Evolutionary conservation across 1,140 invertebrate genomes (phyloP).

Genomic region (Pissodes strobi): DNA sequence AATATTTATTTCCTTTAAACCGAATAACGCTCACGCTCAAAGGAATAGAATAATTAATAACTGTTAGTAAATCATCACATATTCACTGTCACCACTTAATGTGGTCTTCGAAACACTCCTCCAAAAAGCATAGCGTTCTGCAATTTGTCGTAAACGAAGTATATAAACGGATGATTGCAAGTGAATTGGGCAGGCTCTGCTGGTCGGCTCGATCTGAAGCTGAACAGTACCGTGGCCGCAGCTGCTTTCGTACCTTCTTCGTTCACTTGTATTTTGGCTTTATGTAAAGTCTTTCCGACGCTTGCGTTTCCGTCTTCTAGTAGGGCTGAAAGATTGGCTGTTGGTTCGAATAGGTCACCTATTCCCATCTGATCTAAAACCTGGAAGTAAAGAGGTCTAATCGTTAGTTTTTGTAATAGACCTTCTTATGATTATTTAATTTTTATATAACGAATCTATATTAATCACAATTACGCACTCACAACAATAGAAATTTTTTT

Average conservation of each 20-base stretch:
- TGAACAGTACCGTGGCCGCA: no score
- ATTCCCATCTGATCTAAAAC: slow-evolving; percentile 69
- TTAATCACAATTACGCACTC: no score
- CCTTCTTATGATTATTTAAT: no score
- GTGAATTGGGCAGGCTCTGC: slow-evolving; percentile 75
- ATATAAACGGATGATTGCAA: slow-evolving; percentile 86
- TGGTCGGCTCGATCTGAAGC: slow-evolving; percentile 79
- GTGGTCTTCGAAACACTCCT: slow-evolving; percentile 73
- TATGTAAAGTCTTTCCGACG: slow-evolving; percentile 74
- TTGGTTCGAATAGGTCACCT: slow-evolving; percentile 66
- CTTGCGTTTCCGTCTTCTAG: slow-evolving; percentile 59
- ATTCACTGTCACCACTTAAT: no score
- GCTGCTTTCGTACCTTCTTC: slow-evolving; percentile 85
- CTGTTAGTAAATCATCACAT: no score
- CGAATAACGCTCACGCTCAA: no score
- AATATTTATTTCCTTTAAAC: no score
- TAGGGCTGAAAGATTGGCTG: slow-evolving; percentile 67
- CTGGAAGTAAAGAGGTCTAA: no score
- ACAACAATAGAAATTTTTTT: no score
- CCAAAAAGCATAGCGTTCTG: slow-evolving; percentile 73
- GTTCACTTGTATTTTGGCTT: slow-evolving; percentile 78
- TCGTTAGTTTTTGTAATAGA: no score
- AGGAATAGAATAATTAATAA: no score
- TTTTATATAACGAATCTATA: no score
- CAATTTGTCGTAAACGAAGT: slow-evolving; percentile 75